Conservation (phyloP, 1,140 invertebrate species). For the Diabrotica undecimpunctata region DNA sequence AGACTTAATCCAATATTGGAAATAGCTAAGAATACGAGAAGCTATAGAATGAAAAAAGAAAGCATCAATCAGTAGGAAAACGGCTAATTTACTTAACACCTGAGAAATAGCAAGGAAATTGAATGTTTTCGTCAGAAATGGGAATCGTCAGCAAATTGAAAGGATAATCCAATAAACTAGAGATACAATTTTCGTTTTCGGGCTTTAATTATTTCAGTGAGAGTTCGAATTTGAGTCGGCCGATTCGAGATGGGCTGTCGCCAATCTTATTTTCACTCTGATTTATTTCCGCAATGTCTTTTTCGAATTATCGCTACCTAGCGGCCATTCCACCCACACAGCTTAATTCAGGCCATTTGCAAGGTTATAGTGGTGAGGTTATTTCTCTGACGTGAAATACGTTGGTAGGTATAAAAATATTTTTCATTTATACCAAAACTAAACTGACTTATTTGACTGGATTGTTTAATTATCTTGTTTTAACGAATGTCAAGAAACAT, state of each 20-base stretch:
- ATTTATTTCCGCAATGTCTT: not conserved
- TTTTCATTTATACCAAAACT: no score
- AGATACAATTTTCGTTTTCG: conserved; percentile 1
- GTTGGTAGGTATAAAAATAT: no score
- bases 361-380: no score
- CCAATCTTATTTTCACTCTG: not conserved
- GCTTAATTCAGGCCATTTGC: no score
- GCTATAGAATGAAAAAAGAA: no score
- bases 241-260: not conserved
- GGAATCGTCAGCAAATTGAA: not conserved
- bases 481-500: no score
- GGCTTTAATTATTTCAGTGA: conserved; percentile 2
- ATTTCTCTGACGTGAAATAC: no score
- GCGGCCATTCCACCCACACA: no score
- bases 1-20: no score
- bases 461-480: no score
- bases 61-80: not conserved
- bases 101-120: not conserved
- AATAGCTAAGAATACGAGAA: no score
- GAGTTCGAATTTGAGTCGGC: not conserved
- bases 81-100: not conserved
- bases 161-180: not conserved
- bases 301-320: not conserved
- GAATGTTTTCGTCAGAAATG: not conserved
- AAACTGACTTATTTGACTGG: no score